Percentiles rank a stretch among this genome's conserved stretches.
phyloP scores from a whole-genome alignment of 2,888 invertebrate species.

The Ormyrus pomaceus region DNA sequence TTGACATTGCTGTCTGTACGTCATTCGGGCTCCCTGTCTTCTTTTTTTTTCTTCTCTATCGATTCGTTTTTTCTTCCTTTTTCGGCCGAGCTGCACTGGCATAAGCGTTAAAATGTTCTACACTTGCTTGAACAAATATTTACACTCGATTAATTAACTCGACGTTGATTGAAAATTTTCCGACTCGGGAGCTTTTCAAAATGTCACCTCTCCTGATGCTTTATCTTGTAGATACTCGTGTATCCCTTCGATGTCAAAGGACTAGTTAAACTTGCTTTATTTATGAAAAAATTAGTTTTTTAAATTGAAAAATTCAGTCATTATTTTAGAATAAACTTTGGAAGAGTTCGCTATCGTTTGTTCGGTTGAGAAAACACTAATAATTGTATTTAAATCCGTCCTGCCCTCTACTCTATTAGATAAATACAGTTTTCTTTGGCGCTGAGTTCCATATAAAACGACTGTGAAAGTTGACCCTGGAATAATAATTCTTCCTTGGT shows the following conservation, averaged over 20 bases:
- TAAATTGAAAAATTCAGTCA: too few relatives aligned
- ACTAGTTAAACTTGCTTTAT: too few relatives aligned
- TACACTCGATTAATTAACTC: slow-evolving; percentile 44
- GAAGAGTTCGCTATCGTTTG: too few relatives aligned
- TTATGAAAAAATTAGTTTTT: too few relatives aligned
- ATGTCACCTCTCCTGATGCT: background rate
- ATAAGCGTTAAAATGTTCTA: slow-evolving; percentile 22
- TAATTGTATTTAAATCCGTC: background rate
- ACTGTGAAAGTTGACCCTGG: slow-evolving; percentile 19
- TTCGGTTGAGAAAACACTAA: too few relatives aligned
- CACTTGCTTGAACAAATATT: slow-evolving; percentile 34
- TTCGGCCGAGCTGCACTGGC: slow-evolving; percentile 6
- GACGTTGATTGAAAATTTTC: slow-evolving; percentile 17
- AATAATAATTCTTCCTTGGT: slow-evolving; percentile 32
- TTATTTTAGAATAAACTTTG: too few relatives aligned
- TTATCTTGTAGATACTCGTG: too few relatives aligned
- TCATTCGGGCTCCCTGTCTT: slow-evolving; percentile 5
- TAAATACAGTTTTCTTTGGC: slow-evolving; percentile 17
- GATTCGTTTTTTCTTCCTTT: slow-evolving; percentile 2
- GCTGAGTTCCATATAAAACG: slow-evolving; percentile 15
- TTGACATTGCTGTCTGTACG: slow-evolving; percentile 47
- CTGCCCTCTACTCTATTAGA: slow-evolving; percentile 26
- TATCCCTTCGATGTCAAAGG: too few relatives aligned
- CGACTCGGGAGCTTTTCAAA: slow-evolving; percentile 5
- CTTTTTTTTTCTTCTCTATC: slow-evolving; percentile 1